Conservation (phyloP, 64 coral and sea anemone species). For the Stylophora pistillata region DNA sequence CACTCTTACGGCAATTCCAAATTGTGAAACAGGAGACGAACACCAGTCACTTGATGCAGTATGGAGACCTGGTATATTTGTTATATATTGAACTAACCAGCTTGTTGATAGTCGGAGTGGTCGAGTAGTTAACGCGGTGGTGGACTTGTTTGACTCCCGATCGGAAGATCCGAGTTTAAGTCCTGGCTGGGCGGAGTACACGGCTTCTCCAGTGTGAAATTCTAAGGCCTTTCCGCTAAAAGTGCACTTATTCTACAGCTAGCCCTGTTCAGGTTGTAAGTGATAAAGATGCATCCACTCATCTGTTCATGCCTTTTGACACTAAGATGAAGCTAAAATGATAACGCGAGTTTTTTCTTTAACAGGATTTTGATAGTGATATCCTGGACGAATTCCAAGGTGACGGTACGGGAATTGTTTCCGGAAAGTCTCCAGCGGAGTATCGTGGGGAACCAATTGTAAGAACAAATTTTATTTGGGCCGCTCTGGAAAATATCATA, state of each 20-base stretch:
- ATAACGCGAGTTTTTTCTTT: neutral
- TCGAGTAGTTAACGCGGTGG: too few species aligned
- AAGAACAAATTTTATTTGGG: neutral
- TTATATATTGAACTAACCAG: neutral
- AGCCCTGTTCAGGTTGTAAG: too few species aligned
- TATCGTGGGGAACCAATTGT: conserved; percentile 53
- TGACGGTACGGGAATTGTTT: conserved; percentile 11
- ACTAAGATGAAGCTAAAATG: too few species aligned
- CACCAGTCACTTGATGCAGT: conserved; percentile 86
- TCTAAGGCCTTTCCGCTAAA: too few species aligned
- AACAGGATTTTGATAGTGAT: conserved; percentile 67
- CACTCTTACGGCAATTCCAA: conserved; percentile 72
- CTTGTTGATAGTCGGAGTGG: too few species aligned
- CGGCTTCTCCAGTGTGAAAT: too few species aligned
- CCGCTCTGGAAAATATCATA: too few species aligned
- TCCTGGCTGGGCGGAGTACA: too few species aligned
- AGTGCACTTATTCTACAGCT: too few species aligned
- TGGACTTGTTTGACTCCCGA: too few species aligned
- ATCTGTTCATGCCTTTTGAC: neutral
- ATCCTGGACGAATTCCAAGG: conserved; percentile 72
- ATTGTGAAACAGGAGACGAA: conserved; percentile 77
- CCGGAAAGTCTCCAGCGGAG: conserved; percentile 1
- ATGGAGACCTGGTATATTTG: conserved; percentile 82
- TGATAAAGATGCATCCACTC: neutral
- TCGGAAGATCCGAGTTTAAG: too few species aligned